Conservation (phyloP, 1,140 invertebrate species). For the Drosophila trapezifrons region DNA sequence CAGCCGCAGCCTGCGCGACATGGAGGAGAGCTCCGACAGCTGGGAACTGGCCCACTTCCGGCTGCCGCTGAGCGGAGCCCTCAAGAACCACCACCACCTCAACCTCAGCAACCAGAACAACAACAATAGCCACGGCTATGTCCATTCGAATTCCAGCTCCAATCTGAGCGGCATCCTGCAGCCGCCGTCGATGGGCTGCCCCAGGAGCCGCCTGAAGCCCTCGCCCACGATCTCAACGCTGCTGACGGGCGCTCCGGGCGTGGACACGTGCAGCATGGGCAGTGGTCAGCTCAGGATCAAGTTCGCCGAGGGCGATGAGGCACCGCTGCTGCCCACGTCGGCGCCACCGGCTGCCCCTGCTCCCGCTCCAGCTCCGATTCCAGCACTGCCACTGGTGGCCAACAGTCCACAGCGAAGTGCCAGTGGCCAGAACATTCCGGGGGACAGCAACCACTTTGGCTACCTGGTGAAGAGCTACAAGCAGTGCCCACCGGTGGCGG, state of each 20-base stretch:
- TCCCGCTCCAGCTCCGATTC: background rate
- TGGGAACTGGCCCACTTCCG: slow-evolving; percentile 79
- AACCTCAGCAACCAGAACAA: slow-evolving; percentile 28
- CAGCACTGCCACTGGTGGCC: background rate
- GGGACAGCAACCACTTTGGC: slow-evolving; percentile 52
- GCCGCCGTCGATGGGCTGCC: slow-evolving; percentile 29
- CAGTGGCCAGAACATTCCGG: slow-evolving; percentile 66
- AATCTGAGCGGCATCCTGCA: slow-evolving; percentile 77
- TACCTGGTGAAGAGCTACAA: slow-evolving; percentile 72
- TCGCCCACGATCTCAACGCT: slow-evolving; percentile 80
- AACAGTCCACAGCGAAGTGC: slow-evolving; percentile 45
- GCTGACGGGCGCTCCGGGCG: slow-evolving; percentile 40
- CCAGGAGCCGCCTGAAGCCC: slow-evolving; percentile 53
- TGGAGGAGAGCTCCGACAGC: slow-evolving; percentile 48
- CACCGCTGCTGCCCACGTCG: slow-evolving; percentile 38
- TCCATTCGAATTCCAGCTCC: slow-evolving; percentile 70
- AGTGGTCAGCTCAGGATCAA: slow-evolving; percentile 67
- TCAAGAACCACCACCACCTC: slow-evolving; percentile 62
- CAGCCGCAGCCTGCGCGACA: slow-evolving; percentile 65
- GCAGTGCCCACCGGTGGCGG: slow-evolving; percentile 51
- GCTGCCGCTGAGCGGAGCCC: slow-evolving; percentile 71
- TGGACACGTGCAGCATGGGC: slow-evolving; percentile 55
- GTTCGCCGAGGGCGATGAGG: slow-evolving; percentile 62
- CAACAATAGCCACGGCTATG: slow-evolving; percentile 49
- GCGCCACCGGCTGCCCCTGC: background rate